Evolutionary conservation across 1,140 invertebrate species (phyloP), one percentile per base, ranked within the genome.

Genomic region (Macrostomum lignano): DNA sequence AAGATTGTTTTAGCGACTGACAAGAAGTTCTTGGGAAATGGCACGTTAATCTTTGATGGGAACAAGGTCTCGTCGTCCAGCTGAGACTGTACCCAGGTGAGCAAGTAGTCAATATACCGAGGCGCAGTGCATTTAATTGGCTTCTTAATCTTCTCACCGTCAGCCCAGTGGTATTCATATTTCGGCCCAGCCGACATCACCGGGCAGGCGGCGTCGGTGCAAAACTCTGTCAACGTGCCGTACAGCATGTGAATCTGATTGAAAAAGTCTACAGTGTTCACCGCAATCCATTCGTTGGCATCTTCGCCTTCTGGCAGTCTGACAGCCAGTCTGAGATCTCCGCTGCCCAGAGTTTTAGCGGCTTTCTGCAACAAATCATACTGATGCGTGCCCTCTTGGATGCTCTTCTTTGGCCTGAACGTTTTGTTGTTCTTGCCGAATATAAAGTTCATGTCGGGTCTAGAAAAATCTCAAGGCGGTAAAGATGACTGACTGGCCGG

Each of bases 241-340:
- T 94, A 98, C 26, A 98, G 61, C 88, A 98, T 96, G 55, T 93
- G 94, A 44, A 96, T 94, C 68, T 96, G 86, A 58, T 94, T 94
- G 58, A 93, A 94, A 51, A 94, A 93, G 60, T 94, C 86, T 29
- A 94, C 84, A 52, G 84, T 93, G 51, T 94, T 94, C 7, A 93
- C 84, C 39, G 86, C 84, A 23, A 98, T 79, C 91, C 91, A 98
- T 65, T 98, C 91, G 58, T 98, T 94, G 22, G 91, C 66, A 64
- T 98, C 88, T 64, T 96, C 91, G 24, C 88, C 88, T 56, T 94
- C 84, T 2, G 91, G 91, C 39, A 98, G 60, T 65, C 81, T 73
- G 22, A 98, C 88, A 29, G 86, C 88, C 21, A 86, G 63, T 37
- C 82, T 63, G 28, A 98, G 62, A 63, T 96, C 94, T 9, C 86